Conservation (phyloP, 1,140 invertebrate species). For the Halictus rubicundus region DNA sequence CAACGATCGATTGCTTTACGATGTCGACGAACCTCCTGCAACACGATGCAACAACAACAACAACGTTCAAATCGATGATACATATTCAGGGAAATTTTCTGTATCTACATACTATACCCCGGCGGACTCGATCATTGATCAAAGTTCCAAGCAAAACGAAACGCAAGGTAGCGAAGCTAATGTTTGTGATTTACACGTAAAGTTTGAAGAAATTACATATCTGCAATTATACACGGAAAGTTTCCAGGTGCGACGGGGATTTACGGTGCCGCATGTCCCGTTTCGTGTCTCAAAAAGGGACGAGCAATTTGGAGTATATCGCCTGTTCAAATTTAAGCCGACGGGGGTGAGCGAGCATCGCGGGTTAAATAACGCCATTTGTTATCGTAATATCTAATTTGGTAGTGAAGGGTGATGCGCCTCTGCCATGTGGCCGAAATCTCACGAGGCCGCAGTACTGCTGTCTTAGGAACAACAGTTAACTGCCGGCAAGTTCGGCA, state of each 20-base stretch:
- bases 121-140: no score
- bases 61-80: no score
- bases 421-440: conserved; percentile 59
- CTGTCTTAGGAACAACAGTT: conserved; percentile 57
- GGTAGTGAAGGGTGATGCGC: conserved; percentile 48
- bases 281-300: conserved; percentile 11
- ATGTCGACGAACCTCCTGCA: not conserved
- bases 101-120: no score
- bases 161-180: no score
- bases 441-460: conserved; percentile 60
- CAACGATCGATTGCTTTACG: conserved; percentile 51
- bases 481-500: conserved; percentile 28
- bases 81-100: no score
- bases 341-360: conserved; percentile 13
- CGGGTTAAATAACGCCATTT: conserved; percentile 65
- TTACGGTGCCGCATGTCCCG: conserved; percentile 22
- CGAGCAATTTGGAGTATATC: conserved; percentile 9
- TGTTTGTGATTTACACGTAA: no score
- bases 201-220: no score
- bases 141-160: no score
- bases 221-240: not conserved
- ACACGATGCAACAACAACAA: no score
- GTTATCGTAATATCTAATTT: conserved; percentile 67
- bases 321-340: conserved; percentile 49
- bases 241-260: conserved; percentile 27